Base-by-base conservation (phyloP, 2,888 invertebrate species). In the Papilio demoleus region DNA sequence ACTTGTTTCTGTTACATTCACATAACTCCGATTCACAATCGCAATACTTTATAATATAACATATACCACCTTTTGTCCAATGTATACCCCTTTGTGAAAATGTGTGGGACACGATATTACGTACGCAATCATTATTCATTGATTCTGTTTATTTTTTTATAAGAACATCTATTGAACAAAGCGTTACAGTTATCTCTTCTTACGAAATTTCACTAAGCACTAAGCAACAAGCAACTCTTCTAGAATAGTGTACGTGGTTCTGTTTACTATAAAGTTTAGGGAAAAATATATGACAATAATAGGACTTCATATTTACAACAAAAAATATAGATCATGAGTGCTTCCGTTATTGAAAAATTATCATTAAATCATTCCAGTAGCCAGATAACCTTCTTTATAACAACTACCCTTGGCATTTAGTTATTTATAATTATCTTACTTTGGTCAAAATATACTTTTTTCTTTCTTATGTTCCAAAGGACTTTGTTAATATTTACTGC, bases 1-100 rank as follows among this genome's bases (percentile, higher is more conserved):
- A 60, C 60, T 50, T 38, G 64, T 50, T 64, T 60, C 40, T 59
- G 59, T 50, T 64, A 53, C 59, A 68, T 47, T 56, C 47, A 64
- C 65, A 63, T 58, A 66, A 66, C 58, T 61, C 4, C 61, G 60
- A 65, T 56, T 65, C 19, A 31, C 34, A 38, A 38, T 47, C 36
- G 34, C 17, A 11, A 64, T 53, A 53, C 17, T 56, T 56, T n/a
- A 31, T 31, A 56, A 17, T 31, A 56, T 17, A 56, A 56, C 53
- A 56, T 56, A 56, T 31, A 56, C 27, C 53, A 31, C 53, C 53
- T 31, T 56, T 56, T 56, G 31, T 31, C 9, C n/a, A 27, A 50
- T 53, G 45, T 22, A 47, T 22, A 47, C 22, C 22, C 47, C 12
- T 47, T 47, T 47, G 27, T 31, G 31, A 56, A 31, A 56, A 56